Evolutionary conservation across 2,888 invertebrate genomes (phyloP), one percentile per base, ranked within the genome.

Genomic region (Hemistola chrysoprasaria): DNA sequence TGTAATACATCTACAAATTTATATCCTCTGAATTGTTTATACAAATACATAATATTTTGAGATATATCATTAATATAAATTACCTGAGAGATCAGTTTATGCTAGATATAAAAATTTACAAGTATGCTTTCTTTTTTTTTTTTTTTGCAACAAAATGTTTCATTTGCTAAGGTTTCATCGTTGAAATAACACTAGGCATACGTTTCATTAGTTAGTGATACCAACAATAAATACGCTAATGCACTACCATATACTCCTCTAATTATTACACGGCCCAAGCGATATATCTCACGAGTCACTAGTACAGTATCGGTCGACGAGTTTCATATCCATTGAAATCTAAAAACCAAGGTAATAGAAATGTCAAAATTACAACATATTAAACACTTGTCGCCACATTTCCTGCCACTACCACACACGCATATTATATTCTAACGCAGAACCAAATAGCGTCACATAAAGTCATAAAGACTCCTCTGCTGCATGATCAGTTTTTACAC

Each of bases 41-140:
- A 84, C 82, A 84, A 76, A 82, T 79, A 81, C 77, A 78, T 72
- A 77, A 76, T 82, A 83, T 78, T 79, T 71, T 78, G 83, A 82
- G 78, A 85, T 80, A 85, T 80, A 86, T 78, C 65, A 73, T 81
- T 79, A 79, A 78, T 82, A 85, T 75, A 87, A 85, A 85, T 81
- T 81, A 86, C 81, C 79, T 76, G 84, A 85, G 88, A 87, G 87
- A 87, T 87, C 87, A 87, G 85, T 85, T 83, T 79, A 85, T 72
- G 78, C 83, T 87, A 87, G 81, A 78, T 82, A 84, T 85, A 81
- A 84, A 83, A 85, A 85, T 82, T 78, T 87, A 86, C 85, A 85
- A 78, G 75, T 74, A 78, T 82, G 78, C 71, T 72, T 69, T 74
- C 70, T 78, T 73, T 80, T 71, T 72, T 69, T 74, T 70, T 78